A percentile compares a stretch with the other conserved stretches of the same genome.
phyloP scores from a whole-genome alignment of 2,113 vertebrate genomes.

The Leptodactylus fuscus region DNA sequence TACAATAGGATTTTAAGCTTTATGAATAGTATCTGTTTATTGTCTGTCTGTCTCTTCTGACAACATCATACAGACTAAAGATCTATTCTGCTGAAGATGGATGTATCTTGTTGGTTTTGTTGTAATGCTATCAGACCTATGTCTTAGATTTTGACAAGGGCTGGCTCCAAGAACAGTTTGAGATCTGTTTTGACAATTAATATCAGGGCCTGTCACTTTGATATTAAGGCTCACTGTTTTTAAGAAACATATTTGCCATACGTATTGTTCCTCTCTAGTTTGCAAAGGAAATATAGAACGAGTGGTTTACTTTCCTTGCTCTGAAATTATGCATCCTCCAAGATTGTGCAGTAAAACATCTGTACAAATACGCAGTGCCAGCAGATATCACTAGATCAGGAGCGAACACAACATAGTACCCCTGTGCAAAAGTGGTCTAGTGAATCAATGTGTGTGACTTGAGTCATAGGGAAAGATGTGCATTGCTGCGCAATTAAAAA shows the following conservation, averaged over 20 bases:
- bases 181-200: not conserved
- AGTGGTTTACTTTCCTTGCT: too few relatives aligned
- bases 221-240: not conserved
- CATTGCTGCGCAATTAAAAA: too few relatives aligned
- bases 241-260: not conserved
- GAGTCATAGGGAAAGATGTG: too few relatives aligned
- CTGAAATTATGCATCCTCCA: too few relatives aligned
- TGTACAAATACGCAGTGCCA: too few relatives aligned
- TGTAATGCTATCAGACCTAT: not conserved
- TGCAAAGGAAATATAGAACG: too few relatives aligned
- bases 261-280: too few relatives aligned
- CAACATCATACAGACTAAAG: not conserved
- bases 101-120: not conserved
- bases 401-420: too few relatives aligned
- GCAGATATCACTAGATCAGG: too few relatives aligned
- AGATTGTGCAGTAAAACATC: too few relatives aligned
- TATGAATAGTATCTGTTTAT: not conserved
- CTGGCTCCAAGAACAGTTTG: not conserved
- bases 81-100: not conserved
- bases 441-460: too few relatives aligned
- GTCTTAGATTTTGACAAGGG: not conserved
- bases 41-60: not conserved
- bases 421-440: too few relatives aligned
- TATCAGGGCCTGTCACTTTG: not conserved
- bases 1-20: not conserved